Base-by-base conservation (phyloP, 2,797 vertebrate genomes). In the Crax fasciolata region DNA sequence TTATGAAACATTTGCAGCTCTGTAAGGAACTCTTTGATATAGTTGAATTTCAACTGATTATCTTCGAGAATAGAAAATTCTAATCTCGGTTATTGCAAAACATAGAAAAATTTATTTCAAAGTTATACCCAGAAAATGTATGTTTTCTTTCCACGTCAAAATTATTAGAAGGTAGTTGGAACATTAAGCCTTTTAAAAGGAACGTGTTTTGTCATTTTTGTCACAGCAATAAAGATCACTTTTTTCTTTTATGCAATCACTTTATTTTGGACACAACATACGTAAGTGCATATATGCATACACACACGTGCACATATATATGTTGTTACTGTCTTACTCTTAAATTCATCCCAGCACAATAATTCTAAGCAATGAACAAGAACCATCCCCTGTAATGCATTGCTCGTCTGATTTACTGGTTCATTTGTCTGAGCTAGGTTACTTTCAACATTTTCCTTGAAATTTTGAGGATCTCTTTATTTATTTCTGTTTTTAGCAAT, bases 271-370 rank as follows among this genome's bases (percentile, higher is more conserved):
- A 25, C 25, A 76, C 18, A 24, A 52, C 3, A 2, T 43, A 38
- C 3, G 1, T 57, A 13, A 59, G 3, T 27, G 4, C 17, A 13
- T 32, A 3, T 27, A 19, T 30, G 8, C 12, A 13, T 25, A 32
- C 2, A 16, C 3, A 30, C 3, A 15, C 3, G 3, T 6, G 13
- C 51, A 4, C 20, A 4, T 9, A 35, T 3, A 28, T 11, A 27
- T 5, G 15, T 35, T 38, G 7, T 18, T 58, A 49, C 35, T 54
- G 15, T 41, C 30, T 91, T 46, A 41, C 35, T 35, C 70, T 46
- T 73, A 66, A 76, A 66, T 15, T 58, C 71, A 67, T 24, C 44
- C 16, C 44, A 71, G 52, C 16, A 91, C 84, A 78, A 78, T 84
- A 44, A 13, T 57, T 84, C 6, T 23, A 66, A 63, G 10, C 65